phyloP scores from a whole-genome alignment of 2,113 vertebrate species.

The Gasterosteus nipponicus region DNA sequence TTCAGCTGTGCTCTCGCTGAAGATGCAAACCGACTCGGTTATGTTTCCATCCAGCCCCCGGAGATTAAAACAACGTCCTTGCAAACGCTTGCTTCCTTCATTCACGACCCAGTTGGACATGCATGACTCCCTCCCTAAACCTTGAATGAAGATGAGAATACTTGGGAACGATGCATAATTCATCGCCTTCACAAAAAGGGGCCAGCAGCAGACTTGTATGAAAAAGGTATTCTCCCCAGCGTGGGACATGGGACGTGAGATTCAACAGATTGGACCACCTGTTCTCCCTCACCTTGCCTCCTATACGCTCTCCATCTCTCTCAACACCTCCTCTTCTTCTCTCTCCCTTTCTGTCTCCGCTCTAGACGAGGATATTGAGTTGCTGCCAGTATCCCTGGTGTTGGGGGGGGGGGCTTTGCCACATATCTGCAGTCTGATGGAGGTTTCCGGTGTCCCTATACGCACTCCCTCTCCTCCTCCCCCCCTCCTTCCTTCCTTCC shows the following conservation, averaged over 20 bases:
- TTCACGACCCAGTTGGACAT: constrained; percentile 4
- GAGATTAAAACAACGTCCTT: constrained; percentile 8
- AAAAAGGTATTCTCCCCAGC: constrained; percentile 45
- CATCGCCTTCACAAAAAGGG: constrained; percentile 27
- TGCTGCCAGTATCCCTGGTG: constrained; percentile 55
- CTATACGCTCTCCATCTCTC: constrained; percentile 10
- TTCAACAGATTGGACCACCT: constrained; percentile 83
- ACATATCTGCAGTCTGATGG: constrained; percentile 78
- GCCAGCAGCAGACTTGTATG: constrained; percentile 18
- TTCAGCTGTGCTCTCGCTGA: constrained; percentile 46
- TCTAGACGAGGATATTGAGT: constrained; percentile 54
- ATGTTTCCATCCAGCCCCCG: constrained; percentile 24
- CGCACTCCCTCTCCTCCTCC: neutral
- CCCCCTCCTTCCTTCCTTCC: neutral
- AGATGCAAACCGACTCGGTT: neutral
- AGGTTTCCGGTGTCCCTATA: constrained; percentile 51
- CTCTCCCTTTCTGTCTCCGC: neutral
- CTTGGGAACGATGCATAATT: constrained; percentile 58
- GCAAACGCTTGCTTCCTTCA: neutral
- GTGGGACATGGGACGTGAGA: constrained; percentile 51
- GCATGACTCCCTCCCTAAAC: constrained; percentile 26
- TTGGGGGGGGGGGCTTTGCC: constrained; percentile 48
- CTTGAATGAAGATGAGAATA: constrained; percentile 53
- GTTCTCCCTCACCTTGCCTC: constrained; percentile 52
- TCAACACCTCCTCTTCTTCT: neutral